phyloP scores from a whole-genome alignment of 2,797 vertebrate species.

The Lepilemur septentrionalis region DNA sequence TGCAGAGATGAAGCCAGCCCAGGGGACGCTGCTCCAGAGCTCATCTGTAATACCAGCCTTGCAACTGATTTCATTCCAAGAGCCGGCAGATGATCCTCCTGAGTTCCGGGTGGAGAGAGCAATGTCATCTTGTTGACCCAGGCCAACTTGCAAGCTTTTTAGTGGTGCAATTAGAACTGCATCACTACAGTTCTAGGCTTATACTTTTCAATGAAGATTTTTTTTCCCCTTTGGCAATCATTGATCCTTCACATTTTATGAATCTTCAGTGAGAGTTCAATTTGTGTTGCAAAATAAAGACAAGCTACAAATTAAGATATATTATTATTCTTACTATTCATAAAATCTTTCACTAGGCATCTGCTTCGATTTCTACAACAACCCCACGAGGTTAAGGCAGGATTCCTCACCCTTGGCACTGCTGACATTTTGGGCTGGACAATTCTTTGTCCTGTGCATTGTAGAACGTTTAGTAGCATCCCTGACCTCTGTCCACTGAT shows the following conservation, averaged over 20 bases:
- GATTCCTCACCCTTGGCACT: background rate
- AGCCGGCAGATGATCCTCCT: background rate
- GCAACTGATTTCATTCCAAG: background rate
- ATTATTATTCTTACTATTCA: background rate
- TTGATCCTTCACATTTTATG: background rate
- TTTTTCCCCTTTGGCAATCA: background rate
- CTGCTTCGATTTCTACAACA: background rate
- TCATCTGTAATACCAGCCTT: background rate
- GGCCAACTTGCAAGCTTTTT: background rate
- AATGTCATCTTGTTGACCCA: background rate
- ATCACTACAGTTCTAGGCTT: background rate
- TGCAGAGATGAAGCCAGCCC: background rate
- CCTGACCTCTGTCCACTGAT: background rate
- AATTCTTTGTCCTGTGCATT: background rate
- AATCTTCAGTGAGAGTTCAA: background rate
- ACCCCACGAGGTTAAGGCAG: background rate
- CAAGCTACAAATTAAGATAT: background rate
- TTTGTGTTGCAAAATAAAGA: slow-evolving; percentile 10
- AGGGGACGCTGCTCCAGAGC: background rate
- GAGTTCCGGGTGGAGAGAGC: background rate
- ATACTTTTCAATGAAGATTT: background rate
- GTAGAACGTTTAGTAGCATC: background rate
- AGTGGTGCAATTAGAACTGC: background rate
- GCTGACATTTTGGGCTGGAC: background rate
- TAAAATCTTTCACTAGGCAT: background rate